Percentiles rank a stretch among this genome's conserved stretches.
These are phyloP conservation scores for Galleria mellonella DNA, from an alignment of 1,140 invertebrate genomes.

Conservation along the genomic window DNA sequence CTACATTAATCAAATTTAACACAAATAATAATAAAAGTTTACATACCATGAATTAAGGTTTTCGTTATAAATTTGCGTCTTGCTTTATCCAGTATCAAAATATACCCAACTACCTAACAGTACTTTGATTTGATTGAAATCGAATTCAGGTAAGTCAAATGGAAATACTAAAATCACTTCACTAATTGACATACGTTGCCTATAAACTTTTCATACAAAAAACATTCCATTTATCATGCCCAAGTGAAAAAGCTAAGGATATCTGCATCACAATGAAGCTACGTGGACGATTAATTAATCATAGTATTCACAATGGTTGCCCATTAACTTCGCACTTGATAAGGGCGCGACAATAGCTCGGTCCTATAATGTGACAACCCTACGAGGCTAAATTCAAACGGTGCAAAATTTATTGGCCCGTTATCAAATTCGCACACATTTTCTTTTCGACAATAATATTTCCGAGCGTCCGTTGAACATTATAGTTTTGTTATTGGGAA, in stretches of 20 bases:
- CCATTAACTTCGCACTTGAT: constrained; percentile 63
- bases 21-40: too few relatives aligned
- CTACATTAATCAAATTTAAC: too few relatives aligned
- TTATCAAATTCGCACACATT: constrained; percentile 18
- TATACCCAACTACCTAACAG: too few relatives aligned
- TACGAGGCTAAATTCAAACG: constrained; percentile 9
- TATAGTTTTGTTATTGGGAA: too few relatives aligned
- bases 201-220: constrained; percentile 6
- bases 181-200: too few relatives aligned
- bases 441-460: constrained; percentile 5
- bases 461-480: neutral
- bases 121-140: too few relatives aligned
- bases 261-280: constrained; percentile 59
- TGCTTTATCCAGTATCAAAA: too few relatives aligned
- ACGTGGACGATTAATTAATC: constrained; percentile 58
- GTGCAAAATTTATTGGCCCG: constrained; percentile 16
- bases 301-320: constrained; percentile 55
- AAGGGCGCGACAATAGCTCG: constrained; percentile 51
- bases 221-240: constrained; percentile 36
- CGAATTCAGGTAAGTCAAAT: too few relatives aligned
- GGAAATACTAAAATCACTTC: too few relatives aligned
- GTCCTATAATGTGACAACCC: constrained; percentile 42
- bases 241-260: constrained; percentile 50
- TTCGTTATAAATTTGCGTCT: too few relatives aligned
- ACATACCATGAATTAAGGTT: too few relatives aligned